Percentiles rank a stretch among this genome's conserved stretches.
phyloP scores from a whole-genome alignment of 1,140 invertebrate species.

The Hycleus phaleratus region DNA sequence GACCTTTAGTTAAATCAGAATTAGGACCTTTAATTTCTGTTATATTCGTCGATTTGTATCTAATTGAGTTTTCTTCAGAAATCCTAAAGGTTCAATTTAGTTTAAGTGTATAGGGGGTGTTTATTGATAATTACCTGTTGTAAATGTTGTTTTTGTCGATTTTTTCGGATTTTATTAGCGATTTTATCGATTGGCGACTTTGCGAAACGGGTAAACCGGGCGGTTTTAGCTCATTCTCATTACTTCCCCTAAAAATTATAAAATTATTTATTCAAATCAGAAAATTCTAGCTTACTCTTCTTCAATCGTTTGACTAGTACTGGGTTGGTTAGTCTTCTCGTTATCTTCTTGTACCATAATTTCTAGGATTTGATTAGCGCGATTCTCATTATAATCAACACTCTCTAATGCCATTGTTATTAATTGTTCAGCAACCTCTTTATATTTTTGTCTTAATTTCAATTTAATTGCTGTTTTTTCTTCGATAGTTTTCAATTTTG shows the following conservation, averaged over 20 bases:
- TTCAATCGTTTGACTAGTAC: neutral
- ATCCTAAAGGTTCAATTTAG: constrained; percentile 22
- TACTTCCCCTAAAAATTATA: constrained; percentile 2
- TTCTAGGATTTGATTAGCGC: constrained; percentile 66
- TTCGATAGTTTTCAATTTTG: constrained; percentile 58
- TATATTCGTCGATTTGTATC: constrained; percentile 48
- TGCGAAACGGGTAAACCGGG: constrained; percentile 30
- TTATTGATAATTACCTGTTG: constrained; percentile 13
- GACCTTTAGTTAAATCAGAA: constrained; percentile 51
- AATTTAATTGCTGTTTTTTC: constrained; percentile 65
- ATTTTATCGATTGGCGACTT: constrained; percentile 38
- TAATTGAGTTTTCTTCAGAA: constrained; percentile 37
- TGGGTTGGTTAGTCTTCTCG: constrained; percentile 10
- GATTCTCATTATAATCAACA: constrained; percentile 72
- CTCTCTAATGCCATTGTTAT: constrained; percentile 80
- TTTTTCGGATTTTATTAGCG: constrained; percentile 33
- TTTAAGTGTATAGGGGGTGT: constrained; percentile 3
- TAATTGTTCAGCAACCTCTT: constrained; percentile 66
- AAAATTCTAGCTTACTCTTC: constrained; percentile 14
- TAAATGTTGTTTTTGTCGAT: constrained; percentile 23
- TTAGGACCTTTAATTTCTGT: constrained; percentile 53
- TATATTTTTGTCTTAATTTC: constrained; percentile 65
- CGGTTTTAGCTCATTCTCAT: neutral
- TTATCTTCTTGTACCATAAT: constrained; percentile 58
- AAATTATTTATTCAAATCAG: too few species aligned